Base-by-base conservation (phyloP, 1,140 invertebrate species). In the Zaprionus ghesquierei region DNA sequence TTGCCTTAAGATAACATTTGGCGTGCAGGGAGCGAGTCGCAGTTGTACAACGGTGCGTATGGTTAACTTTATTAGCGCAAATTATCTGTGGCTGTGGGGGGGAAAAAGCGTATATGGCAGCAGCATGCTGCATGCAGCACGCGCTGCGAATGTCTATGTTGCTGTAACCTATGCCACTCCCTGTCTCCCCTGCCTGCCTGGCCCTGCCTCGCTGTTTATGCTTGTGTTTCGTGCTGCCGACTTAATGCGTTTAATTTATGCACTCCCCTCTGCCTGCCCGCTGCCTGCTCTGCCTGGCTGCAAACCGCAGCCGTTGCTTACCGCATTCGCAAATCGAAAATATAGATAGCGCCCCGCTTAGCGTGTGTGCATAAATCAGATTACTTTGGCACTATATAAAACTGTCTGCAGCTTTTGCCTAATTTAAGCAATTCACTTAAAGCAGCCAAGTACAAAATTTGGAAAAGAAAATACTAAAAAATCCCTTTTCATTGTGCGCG, bases 11-110 rank as follows among this genome's bases (percentile, higher is more conserved):
- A 87, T 87, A 87, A 87, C 71, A 81, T 80, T 56, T 55, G 20
- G 22, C 6, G 29, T 18, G 12, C 22, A 8, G 44, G 15, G 27
- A 22, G 33, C 12, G n/a, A 29, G 18, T n/a, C 22, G 10, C 20
- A 44, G 35, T 53, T 59, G 69, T 63, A 68, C 56, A 53, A 79
- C 84, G 71, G 68, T 82, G 82, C 82, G 82, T 89, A 79, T 89
- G 76, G 46, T 87, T 73, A 82, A 87, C 79, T 87, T 89, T 81
- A 87, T 87, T 87, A 87, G 84, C 55, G 76, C 49, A 71, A 87
- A 82, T 87, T 79, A 87, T 85, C 63, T 80, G 59, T 61, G 50
- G 22, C 54, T 65, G 33, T 15, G n/a, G n/a, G 33, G n/a, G 13
- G 10, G 31, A 12, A 4, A 4, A 33, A 33, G 31, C 41, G 69